Evolutionary conservation across 2,797 vertebrate genomes (phyloP).

Genomic region (Cirrhinus mrigala): DNA sequence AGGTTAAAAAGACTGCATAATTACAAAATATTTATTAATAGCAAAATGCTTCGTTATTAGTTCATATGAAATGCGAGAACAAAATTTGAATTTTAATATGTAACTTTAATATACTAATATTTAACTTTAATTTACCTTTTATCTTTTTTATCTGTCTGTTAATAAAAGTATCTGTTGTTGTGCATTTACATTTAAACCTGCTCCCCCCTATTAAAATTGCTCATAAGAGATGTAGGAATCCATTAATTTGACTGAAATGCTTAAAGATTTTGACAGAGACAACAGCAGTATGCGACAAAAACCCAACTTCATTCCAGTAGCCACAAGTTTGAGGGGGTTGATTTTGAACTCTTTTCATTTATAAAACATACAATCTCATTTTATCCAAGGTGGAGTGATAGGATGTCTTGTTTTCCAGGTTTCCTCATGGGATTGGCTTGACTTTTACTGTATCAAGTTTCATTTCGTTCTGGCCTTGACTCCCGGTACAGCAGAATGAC

Average conservation of each 20-base stretch:
- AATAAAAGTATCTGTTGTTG: not conserved
- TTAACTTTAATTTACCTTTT: not conserved
- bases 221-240: not conserved
- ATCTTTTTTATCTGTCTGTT: not conserved
- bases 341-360: not conserved
- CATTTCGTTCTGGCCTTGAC: constrained; percentile 16
- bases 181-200: not conserved
- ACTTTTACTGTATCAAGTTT: not conserved
- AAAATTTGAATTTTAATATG: not conserved
- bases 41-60: not conserved
- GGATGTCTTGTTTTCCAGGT: constrained; percentile 10
- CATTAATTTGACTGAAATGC: not conserved
- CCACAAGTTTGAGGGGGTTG: not conserved
- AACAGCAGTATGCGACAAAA: not conserved
- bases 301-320: not conserved
- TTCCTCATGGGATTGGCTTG: constrained; percentile 10
- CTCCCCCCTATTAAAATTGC: not conserved
- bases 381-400: not conserved
- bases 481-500: not conserved
- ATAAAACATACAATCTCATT: not conserved
- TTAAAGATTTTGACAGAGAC: not conserved
- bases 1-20: not conserved
- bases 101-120: no score
- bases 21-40: not conserved
- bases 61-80: not conserved